phyloP scores from a whole-genome alignment of 2,888 invertebrate genomes.

The Lissonota sp. region DNA sequence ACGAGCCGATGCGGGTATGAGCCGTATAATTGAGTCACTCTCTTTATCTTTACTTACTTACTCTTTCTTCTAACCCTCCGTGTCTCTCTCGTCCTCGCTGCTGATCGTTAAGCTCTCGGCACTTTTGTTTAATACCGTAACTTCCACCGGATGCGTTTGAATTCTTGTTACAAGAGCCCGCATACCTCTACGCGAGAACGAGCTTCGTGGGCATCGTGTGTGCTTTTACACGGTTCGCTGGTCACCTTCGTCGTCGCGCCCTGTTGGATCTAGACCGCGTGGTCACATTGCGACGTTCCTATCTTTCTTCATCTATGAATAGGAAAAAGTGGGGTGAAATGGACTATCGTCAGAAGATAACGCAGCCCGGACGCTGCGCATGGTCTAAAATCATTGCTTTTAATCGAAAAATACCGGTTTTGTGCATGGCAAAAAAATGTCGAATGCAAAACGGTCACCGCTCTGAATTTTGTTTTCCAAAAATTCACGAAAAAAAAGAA shows the following conservation, averaged over 20 bases:
- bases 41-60: conserved; percentile 42
- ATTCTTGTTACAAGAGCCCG: conserved; percentile 54
- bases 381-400: no score
- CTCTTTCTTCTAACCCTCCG: conserved; percentile 26
- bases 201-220: not conserved
- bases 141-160: conserved; percentile 56
- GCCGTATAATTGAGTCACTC: conserved; percentile 55
- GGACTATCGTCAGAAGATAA: no score
- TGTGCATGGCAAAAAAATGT: no score
- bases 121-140: conserved; percentile 26
- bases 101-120: conserved; percentile 16
- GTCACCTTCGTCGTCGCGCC: conserved; percentile 31
- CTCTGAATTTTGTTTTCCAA: no score
- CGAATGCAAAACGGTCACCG: no score
- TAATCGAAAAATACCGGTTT: no score
- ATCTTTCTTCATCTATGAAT: conserved; percentile 22
- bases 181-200: conserved; percentile 16
- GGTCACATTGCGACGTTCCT: not conserved
- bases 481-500: no score
- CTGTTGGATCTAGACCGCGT: conserved; percentile 26
- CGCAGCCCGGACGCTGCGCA: no score
- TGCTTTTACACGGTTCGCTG: conserved; percentile 54
- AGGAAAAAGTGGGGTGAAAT: no score
- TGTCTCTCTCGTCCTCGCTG: conserved; percentile 27
- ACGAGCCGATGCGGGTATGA: conserved; percentile 58